Conservation (phyloP, 1,140 invertebrate genomes). For the Drosophila ogumai region DNA sequence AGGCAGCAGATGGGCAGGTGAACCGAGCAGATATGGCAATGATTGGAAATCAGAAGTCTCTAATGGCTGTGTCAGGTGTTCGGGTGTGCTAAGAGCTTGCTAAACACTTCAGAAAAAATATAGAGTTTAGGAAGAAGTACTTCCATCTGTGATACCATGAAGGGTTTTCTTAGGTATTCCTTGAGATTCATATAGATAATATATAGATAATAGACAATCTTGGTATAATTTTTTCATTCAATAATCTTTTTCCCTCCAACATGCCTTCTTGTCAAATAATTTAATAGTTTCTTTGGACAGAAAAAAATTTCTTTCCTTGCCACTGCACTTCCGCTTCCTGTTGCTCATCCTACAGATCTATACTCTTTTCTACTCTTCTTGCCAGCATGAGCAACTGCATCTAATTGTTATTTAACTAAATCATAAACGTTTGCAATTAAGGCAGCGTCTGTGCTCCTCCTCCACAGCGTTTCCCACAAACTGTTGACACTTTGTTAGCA, state of each 20-base stretch:
- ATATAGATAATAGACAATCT: too few species aligned
- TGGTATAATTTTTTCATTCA: background rate
- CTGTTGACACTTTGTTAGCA: slow-evolving; percentile 82
- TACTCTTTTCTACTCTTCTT: background rate
- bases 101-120: too few species aligned
- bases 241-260: background rate
- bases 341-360: slow-evolving; percentile 1
- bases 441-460: slow-evolving; percentile 9
- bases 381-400: slow-evolving; percentile 54
- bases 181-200: too few species aligned
- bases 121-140: background rate
- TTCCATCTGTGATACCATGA: background rate
- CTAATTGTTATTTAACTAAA: slow-evolving; percentile 79
- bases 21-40: slow-evolving; percentile 21
- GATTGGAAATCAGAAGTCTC: slow-evolving; percentile 48
- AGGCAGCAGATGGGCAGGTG: slow-evolving; percentile 31
- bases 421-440: slow-evolving; percentile 73
- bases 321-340: slow-evolving; percentile 19
- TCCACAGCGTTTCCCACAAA: slow-evolving; percentile 47
- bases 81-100: background rate
- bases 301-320: slow-evolving; percentile 1
- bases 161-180: background rate
- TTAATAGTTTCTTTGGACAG: background rate
- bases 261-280: too few species aligned
- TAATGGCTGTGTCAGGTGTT: slow-evolving; percentile 25